Evolutionary conservation across 2,113 vertebrate species (phyloP).

Genomic region (Mirounga angustirostris): DNA sequence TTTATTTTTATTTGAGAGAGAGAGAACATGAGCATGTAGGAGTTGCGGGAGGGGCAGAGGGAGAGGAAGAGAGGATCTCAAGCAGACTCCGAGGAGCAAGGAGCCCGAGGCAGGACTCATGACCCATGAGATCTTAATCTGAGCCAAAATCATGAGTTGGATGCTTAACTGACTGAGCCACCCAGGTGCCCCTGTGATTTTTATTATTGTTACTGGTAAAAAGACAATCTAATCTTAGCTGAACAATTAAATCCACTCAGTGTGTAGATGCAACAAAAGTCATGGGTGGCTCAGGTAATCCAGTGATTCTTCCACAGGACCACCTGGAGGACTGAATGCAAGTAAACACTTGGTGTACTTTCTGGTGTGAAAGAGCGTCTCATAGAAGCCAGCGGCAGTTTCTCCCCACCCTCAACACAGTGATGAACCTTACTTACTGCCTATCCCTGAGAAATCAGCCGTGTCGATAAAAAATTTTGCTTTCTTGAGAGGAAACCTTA

Average conservation of each 20-base stretch:
- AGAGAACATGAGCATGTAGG: neutral
- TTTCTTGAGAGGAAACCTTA: conserved; percentile 1
- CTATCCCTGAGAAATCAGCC: neutral
- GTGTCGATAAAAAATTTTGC: neutral
- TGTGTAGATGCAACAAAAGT: too few species aligned
- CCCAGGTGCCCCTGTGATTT: neutral
- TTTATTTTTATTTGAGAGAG: neutral
- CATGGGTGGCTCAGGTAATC: neutral
- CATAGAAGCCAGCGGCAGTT: neutral
- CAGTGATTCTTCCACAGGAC: neutral
- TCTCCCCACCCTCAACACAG: neutral
- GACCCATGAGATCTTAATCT: neutral
- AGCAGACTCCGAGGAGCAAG: neutral
- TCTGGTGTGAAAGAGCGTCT: neutral
- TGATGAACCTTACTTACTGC: neutral
- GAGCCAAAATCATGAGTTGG: neutral
- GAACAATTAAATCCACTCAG: neutral
- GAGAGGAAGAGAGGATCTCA: neutral
- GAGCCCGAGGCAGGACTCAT: neutral
- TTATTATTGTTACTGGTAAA: neutral
- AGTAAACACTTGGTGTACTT: neutral
- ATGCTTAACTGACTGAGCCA: neutral
- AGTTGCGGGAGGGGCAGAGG: neutral
- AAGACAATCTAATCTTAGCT: neutral
- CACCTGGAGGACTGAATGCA: neutral